Evolutionary conservation across 35 echinoderm and acorn worm genomes (phyloP).

Genomic region (Hemicentrotus pulcherrimus): DNA sequence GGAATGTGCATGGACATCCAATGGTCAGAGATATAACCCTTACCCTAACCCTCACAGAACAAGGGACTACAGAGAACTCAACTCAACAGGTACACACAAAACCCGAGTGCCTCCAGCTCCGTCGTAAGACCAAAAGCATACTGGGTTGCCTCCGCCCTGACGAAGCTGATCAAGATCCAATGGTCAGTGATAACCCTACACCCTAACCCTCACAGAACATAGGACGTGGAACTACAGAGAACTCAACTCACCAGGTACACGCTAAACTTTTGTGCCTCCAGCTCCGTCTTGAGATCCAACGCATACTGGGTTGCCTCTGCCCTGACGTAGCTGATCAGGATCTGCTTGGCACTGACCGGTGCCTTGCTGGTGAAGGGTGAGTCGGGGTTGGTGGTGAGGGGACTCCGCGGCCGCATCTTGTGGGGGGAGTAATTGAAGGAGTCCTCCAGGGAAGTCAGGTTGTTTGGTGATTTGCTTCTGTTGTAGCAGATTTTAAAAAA

Average conservation of each 20-base stretch:
- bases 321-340: slow-evolving; percentile 96
- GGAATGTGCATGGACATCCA: no score
- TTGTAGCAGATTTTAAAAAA: not conserved
- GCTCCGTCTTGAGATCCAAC: slow-evolving; percentile 84
- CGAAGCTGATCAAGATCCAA: slow-evolving; percentile 88
- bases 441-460: slow-evolving; percentile 13
- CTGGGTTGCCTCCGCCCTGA: slow-evolving; percentile 88
- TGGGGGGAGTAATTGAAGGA: slow-evolving; percentile 57
- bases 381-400: slow-evolving; percentile 62
- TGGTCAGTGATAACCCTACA: no score
- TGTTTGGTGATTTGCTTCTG: slow-evolving; percentile 55
- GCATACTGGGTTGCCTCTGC: slow-evolving; percentile 95
- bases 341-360: slow-evolving; percentile 76
- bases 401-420: slow-evolving; percentile 48
- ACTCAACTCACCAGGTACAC: slow-evolving; percentile 85
- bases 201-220: no score
- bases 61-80: no score
- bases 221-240: no score
- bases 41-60: no score
- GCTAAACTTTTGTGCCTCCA: slow-evolving; percentile 79
- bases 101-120: slow-evolving; percentile 67
- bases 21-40: no score
- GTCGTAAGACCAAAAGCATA: slow-evolving; percentile 88
- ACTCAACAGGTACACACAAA: slow-evolving; percentile 94
- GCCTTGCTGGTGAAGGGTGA: slow-evolving; percentile 51